These are phyloP conservation scores for Heterodera schachtii DNA, from an alignment of 1,140 invertebrate species.

Conservation along the genomic window DNA sequence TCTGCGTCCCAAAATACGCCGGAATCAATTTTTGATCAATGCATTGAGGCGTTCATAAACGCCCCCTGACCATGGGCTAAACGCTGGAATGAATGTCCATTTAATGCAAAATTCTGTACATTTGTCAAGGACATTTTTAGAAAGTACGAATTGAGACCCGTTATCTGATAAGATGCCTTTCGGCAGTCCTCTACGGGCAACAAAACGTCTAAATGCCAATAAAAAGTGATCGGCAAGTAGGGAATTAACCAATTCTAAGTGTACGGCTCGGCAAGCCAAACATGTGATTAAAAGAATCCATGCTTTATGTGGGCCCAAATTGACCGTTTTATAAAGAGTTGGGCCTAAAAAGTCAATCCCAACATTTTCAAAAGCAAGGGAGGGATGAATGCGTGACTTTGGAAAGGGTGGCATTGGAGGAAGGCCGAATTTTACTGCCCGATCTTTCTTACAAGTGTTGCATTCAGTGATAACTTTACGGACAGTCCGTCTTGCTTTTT, in stretches of 20 bases:
- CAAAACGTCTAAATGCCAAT: neutral
- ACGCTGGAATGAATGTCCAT: neutral
- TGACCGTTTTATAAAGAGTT: neutral
- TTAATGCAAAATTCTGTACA: neutral
- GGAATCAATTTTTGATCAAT: neutral
- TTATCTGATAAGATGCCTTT: neutral
- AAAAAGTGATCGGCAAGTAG: neutral
- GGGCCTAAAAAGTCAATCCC: constrained; percentile 7
- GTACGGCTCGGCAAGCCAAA: neutral
- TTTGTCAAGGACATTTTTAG: neutral
- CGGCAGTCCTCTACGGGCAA: neutral
- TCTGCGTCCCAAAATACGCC: neutral
- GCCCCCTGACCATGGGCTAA: constrained; percentile 4
- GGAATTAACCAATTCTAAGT: neutral
- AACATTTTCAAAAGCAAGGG: neutral
- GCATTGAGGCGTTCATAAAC: neutral
- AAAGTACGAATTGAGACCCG: neutral
- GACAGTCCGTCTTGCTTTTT: neutral
- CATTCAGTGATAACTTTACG: neutral
- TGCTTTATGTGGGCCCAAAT: neutral
- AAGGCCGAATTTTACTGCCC: neutral
- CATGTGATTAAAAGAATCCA: constrained; percentile 1
- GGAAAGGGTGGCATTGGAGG: constrained; percentile 1
- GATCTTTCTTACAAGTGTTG: neutral
- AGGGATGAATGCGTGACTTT: neutral